Evolutionary conservation across 2,113 vertebrate species (phyloP).

Genomic region (Philantomba maxwellii): DNA sequence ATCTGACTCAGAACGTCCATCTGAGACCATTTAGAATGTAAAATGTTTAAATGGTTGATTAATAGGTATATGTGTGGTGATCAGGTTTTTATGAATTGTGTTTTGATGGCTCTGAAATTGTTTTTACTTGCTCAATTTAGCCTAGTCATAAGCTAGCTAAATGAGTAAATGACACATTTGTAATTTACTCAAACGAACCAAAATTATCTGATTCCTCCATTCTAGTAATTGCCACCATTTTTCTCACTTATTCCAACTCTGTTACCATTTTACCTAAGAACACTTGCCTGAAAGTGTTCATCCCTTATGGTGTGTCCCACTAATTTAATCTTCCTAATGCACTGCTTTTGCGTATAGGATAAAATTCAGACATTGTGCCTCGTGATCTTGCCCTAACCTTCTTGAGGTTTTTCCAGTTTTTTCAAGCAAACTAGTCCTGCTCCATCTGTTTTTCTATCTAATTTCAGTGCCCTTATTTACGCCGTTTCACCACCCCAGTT

Average conservation of each 20-base stretch:
- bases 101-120: not conserved
- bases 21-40: conserved; percentile 5
- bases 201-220: not conserved
- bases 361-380: not conserved
- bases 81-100: conserved; percentile 18
- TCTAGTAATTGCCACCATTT: not conserved
- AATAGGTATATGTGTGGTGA: not conserved
- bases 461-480: not conserved
- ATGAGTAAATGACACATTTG: not conserved
- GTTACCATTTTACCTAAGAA: not conserved
- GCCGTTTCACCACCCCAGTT: not conserved
- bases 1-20: not conserved
- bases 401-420: not conserved
- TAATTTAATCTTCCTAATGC: conserved; percentile 5
- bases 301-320: not conserved
- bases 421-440: not conserved
- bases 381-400: not conserved
- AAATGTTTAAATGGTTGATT: not conserved
- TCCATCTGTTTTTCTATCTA: not conserved
- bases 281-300: not conserved
- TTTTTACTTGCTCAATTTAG: conserved; percentile 15
- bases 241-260: not conserved
- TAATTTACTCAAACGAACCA: not conserved
- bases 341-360: not conserved
- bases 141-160: not conserved